Evolutionary conservation across 2,113 vertebrate species (phyloP), one percentile per base, ranked within the genome.

Genomic region (Grantiella picta): DNA sequence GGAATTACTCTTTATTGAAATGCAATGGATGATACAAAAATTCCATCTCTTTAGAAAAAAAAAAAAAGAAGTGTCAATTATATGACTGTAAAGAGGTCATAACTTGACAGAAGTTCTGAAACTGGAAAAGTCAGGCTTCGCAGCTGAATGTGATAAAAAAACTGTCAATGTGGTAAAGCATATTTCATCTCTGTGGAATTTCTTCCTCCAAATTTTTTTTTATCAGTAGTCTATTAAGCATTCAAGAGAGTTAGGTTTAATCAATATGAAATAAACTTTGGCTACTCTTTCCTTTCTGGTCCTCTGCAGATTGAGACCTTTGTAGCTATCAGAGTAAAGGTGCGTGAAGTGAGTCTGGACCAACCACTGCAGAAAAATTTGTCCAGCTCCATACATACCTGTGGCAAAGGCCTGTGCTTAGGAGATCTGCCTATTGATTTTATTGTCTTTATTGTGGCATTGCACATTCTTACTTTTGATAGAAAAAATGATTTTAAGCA

Each of bases 71-170:
- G 5, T 38, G 17, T 47, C 29, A 60, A 35, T 50, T 0, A 54
- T 54, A 29, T 24, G 56, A 61, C 15, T 45, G 33, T 49, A 75
- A 64, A 36, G n/a, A 82, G 10, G 31, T 40, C 22, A 20, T 44
- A 88, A 76, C 25, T 72, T 72, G 19, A 18, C 47, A 86, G 64
- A 82, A 78, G 36, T 68, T 91, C 42, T 89, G 64, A 54, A 70
- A 59, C 35, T 36, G 38, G 38, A 83, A 83, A 83, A 83, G 50
- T 53, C 18, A 42, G 35, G 28, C 28, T 80, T 40, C 53, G 75
- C 31, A 65, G 33, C 12, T 63, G 59, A 83, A 73, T 27, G 15
- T 5, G 28, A 63, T 54, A 11, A 61, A 70, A 75, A 81, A 91
- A 31, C 3, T 35, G 24, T n/a, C 25, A 53, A 6, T n/a, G 54